Evolutionary conservation across 2,888 invertebrate species (phyloP).

Genomic region (Girardia tigrina): DNA sequence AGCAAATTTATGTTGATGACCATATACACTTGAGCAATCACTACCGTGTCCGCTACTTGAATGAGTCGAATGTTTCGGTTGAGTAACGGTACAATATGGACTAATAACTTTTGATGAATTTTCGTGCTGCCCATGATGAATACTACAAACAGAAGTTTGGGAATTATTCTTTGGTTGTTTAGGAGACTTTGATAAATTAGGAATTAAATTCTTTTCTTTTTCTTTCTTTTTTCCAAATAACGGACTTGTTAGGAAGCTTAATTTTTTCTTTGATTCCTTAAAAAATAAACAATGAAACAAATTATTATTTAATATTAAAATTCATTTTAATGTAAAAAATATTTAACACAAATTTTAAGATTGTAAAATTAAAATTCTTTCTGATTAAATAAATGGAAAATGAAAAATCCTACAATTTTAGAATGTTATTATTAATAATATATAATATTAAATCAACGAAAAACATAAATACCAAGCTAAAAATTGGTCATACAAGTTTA

Average conservation of each 20-base stretch:
- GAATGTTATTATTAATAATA: too few species aligned
- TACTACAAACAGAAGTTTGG: neutral
- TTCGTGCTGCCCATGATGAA: neutral
- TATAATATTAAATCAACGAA: too few species aligned
- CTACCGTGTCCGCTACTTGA: slow-evolving; percentile 51
- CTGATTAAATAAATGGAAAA: too few species aligned
- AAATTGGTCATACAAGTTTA: too few species aligned
- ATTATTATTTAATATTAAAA: too few species aligned
- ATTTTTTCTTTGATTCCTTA: slow-evolving; percentile 28
- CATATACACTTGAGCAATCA: slow-evolving; percentile 41
- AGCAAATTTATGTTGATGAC: slow-evolving; percentile 37
- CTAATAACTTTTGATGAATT: slow-evolving; percentile 40
- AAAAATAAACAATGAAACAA: too few species aligned
- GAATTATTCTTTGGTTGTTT: neutral
- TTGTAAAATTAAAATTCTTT: too few species aligned
- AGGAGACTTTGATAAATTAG: neutral
- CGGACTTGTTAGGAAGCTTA: slow-evolving; percentile 36
- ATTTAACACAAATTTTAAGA: too few species aligned
- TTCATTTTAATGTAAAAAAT: too few species aligned
- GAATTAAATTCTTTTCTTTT: slow-evolving; percentile 39
- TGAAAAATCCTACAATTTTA: too few species aligned
- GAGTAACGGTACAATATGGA: slow-evolving; percentile 50
- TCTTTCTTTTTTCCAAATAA: slow-evolving; percentile 42
- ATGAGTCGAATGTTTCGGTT: slow-evolving; percentile 46
- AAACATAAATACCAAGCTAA: too few species aligned